Conservation (phyloP, 2,888 invertebrate species). For the Sarcophaga caerulescens region DNA sequence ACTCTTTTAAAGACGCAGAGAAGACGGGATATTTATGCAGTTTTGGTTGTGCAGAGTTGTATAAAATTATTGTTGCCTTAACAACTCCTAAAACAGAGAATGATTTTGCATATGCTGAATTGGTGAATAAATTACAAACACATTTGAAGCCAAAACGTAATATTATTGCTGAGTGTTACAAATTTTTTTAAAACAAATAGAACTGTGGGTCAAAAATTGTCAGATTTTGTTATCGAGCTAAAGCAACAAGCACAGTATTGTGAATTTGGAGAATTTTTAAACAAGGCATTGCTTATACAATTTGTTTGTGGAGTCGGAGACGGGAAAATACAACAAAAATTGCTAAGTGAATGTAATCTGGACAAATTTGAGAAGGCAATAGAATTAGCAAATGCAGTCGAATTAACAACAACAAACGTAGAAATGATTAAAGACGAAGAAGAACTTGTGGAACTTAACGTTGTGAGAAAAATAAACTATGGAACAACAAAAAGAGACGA, state of each 20-base stretch:
- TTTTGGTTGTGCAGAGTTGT: conserved; percentile 5
- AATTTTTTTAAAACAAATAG: conserved; percentile 26
- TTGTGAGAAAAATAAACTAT: conserved; percentile 8
- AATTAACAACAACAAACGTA: background rate
- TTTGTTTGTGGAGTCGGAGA: conserved; percentile 2
- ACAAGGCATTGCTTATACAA: background rate
- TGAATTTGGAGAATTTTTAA: conserved; percentile 29
- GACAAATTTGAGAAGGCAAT: background rate
- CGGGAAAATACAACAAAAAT: conserved; percentile 11
- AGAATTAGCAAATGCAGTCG: background rate
- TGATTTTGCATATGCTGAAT: conserved; percentile 20
- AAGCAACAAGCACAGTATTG: conserved; percentile 29
- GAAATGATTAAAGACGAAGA: conserved; percentile 15
- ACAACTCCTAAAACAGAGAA: conserved; percentile 37
- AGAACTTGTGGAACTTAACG: conserved; percentile 1
- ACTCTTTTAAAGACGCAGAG: background rate
- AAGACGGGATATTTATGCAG: conserved; percentile 11
- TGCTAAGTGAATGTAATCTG: background rate
- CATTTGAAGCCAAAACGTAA: conserved; percentile 51
- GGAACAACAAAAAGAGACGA: conserved; percentile 6
- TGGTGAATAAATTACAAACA: conserved; percentile 18
- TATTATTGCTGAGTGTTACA: conserved; percentile 40
- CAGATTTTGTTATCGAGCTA: conserved; percentile 35
- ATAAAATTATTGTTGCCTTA: conserved; percentile 24
- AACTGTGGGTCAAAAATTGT: conserved; percentile 4